Evolutionary conservation across 2,797 vertebrate species (phyloP), one percentile per base, ranked within the genome.

Genomic region (Cryptoblepharus egeriae): DNA sequence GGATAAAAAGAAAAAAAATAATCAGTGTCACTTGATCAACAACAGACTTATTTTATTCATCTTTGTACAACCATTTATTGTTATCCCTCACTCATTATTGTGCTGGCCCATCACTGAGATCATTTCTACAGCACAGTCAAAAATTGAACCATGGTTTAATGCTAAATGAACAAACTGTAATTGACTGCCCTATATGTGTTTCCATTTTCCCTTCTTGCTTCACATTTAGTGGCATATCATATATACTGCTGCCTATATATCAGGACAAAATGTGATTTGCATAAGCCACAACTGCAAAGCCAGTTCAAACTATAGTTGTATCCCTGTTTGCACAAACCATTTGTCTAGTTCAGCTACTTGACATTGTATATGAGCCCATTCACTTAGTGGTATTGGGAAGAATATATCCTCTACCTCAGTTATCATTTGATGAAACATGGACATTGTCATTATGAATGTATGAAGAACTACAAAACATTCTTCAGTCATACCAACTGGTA

Each of bases 1-100:
- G 82, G 71, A 83, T 63, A 89, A 82, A 86, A 77, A 67, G 88
- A 83, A 12, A 57, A 80, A 12, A 57, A 80, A 87, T 68, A 90
- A 69, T 8, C n/a, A 64, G 28, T 75, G n/a, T 70, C 80, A 80
- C 65, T 55, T 83, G 90, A 82, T 82, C 35, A 52, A 6, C 0
- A 4, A 77, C 20, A 84, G 63, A 20, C 3, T 76, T 0, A 2
- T 35, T 2, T 86, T 75, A 78, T 76, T 4, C 61, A 24, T 60
- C 35, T 57, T 55, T 7, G 37, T 64, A 42, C 64, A 74, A 73
- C n/a, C 58, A 76, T 64, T 61, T 42, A 42, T 32, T 57, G 68
- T 68, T 4, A 30, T 26, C 42, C 45, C 24, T 15, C 11, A 24
- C 11, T 65, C 37, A 58, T 22, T 58, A 58, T 58, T 58, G 22